A percentile compares a stretch with the other conserved stretches of the same genome.
phyloP scores from a whole-genome alignment of 2,113 vertebrate genomes.

The Varanus salvator region DNA sequence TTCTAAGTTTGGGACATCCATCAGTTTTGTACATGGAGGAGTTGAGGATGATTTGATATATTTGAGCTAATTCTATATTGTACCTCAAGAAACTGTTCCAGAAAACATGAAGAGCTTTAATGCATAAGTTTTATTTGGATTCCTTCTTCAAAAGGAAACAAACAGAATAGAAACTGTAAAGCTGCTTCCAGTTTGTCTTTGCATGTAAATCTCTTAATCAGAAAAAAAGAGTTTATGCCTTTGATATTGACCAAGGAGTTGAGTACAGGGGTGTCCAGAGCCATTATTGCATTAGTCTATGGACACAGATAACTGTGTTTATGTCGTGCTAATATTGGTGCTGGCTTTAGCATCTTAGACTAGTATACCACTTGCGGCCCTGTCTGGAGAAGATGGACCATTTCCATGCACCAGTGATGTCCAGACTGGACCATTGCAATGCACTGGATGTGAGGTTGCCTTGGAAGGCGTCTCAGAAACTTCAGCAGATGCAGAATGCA shows the following conservation, averaged over 20 bases:
- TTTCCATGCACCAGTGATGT: too few species aligned
- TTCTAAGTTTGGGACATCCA: conserved; percentile 66
- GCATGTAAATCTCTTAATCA: not conserved
- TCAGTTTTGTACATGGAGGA: conserved; percentile 59
- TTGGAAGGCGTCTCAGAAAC: too few species aligned
- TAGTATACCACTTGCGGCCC: too few species aligned
- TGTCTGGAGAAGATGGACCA: not conserved
- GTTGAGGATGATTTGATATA: conserved; percentile 23
- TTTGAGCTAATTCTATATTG: conserved; percentile 49
- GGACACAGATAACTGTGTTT: not conserved
- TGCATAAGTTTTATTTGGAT: not conserved
- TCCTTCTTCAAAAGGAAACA: too few species aligned
- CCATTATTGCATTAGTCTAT: conserved; percentile 31
- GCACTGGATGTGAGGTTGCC: too few species aligned
- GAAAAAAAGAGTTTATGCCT: not conserved
- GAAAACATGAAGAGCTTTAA: conserved; percentile 11
- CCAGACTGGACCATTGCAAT: too few species aligned
- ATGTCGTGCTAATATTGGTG: conserved; percentile 53
- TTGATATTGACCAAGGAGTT: not conserved
- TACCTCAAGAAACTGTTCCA: conserved; percentile 41
- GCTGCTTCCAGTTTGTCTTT: not conserved
- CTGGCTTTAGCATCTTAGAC: conserved; percentile 38
- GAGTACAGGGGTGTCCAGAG: not conserved
- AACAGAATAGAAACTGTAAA: not conserved
- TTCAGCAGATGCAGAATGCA: too few species aligned